phyloP scores from a whole-genome alignment of 2,888 invertebrate species.

The Seira musarum region DNA sequence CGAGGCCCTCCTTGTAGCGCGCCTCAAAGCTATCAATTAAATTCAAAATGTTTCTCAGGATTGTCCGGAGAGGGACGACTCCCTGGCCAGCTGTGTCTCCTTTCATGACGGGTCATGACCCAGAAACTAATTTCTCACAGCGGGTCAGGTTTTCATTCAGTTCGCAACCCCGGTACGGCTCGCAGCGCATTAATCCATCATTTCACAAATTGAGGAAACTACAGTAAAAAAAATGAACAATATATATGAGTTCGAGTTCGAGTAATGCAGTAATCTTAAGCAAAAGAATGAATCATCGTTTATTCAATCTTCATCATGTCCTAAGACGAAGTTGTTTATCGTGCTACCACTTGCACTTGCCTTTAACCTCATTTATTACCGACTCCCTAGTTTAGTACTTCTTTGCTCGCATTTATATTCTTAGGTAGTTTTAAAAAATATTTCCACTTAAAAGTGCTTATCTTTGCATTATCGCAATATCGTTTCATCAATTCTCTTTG shows the following conservation, averaged over 20 bases:
- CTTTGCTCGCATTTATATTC: too few species aligned
- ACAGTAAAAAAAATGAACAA: background rate
- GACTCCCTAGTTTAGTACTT: too few species aligned
- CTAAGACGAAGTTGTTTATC: too few species aligned
- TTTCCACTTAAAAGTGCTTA: too few species aligned
- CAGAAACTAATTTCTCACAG: conserved; percentile 62
- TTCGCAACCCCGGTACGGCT: background rate
- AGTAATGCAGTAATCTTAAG: background rate
- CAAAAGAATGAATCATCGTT: background rate
- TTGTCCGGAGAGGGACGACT: conserved; percentile 72
- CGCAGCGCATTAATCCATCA: background rate
- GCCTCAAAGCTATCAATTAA: conserved; percentile 74
- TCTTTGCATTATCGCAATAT: too few species aligned
- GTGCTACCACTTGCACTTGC: too few species aligned
- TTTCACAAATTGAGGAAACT: background rate
- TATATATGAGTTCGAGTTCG: background rate
- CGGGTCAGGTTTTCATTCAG: background rate
- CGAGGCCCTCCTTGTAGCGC: conserved; percentile 70
- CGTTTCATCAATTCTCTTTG: too few species aligned
- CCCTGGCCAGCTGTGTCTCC: conserved; percentile 70
- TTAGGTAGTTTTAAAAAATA: too few species aligned
- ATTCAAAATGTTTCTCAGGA: conserved; percentile 74
- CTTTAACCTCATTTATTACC: too few species aligned
- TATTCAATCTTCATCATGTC: background rate
- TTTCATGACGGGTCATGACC: conserved; percentile 71